Percentiles rank a stretch among this genome's conserved stretches.
These are phyloP conservation scores for Prosopocoilus inquinatus DNA, from an alignment of 2,888 invertebrate genomes.

Conservation along the genomic window DNA sequence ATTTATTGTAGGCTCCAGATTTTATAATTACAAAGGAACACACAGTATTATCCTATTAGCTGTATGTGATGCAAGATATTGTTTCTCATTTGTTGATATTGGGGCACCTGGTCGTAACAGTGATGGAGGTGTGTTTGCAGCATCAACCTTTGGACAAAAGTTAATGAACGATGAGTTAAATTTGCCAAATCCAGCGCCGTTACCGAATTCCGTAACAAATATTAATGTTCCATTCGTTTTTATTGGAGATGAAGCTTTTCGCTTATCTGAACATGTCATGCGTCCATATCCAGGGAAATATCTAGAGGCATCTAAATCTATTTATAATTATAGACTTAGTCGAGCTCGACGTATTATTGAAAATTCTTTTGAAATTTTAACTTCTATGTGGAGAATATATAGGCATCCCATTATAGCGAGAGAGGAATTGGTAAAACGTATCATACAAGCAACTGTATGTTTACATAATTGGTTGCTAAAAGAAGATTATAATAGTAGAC, in stretches of 20 bases:
- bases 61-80: conserved; percentile 22
- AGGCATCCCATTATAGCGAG: too few species aligned
- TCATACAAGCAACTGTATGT: too few species aligned
- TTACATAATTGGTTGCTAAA: too few species aligned
- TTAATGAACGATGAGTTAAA: conserved; percentile 28
- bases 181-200: conserved; percentile 10
- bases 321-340: conserved; percentile 36
- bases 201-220: conserved; percentile 23
- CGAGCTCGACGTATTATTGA: conserved; percentile 23
- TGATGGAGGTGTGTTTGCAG: conserved; percentile 31
- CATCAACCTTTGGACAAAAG: conserved; percentile 24
- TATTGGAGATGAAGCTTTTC: conserved; percentile 35
- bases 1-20: conserved; percentile 16
- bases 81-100: conserved; percentile 25
- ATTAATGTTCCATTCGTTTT: conserved; percentile 14
- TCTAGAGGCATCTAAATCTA: conserved; percentile 28
- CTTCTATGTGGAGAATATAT: too few species aligned
- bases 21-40: conserved; percentile 25
- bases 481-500: too few species aligned
- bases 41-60: conserved; percentile 27
- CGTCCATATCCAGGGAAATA: conserved; percentile 31
- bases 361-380: conserved; percentile 22
- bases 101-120: conserved; percentile 27
- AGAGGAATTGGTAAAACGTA: too few species aligned
- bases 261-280: conserved; percentile 32